Base-by-base conservation (phyloP, 2,797 vertebrate genomes). In the Galago senegalensis region DNA sequence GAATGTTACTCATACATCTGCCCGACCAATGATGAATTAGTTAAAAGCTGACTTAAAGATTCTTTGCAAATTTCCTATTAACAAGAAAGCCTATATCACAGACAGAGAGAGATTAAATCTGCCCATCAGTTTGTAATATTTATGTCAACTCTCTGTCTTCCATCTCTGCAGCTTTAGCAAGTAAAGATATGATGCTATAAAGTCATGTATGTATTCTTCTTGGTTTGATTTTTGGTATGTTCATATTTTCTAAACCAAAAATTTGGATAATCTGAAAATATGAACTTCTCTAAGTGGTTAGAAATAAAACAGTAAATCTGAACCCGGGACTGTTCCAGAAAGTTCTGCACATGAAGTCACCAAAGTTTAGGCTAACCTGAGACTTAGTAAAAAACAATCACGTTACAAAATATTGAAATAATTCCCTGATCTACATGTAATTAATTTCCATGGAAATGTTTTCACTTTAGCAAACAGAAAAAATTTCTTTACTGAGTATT, bases 331-430 rank as follows among this genome's bases (percentile, higher is more conserved):
- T 58, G 2, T 84, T 58, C 21, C 46, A 17, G 21, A 86, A 81
- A 75, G 43, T 72, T 69, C 20, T 63, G 25, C 37, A 89, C 13
- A 67, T 85, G 92, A 91, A 56, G 69, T 63, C 25, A 18, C 31
- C 34, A 79, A 20, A 17, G 56, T 91, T 82, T 69, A 37, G 60
- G 46, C 18, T 46, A 80, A 87, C 46, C 4, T 87, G 46, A 61
- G 56, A 93, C 14, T 96, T 94, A 56, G 29, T 94, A 65, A 70
- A 87, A 89, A 89, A 79, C 34, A 91, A 79, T 25, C 16, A 34
- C 37, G 23, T 69, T 89, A 83, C 67, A 69, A 93, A 88, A 94
- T 73, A 79, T 18, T 96, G 49, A 96, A 95, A 94, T 79, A 70
- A 82, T 88, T 94, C 16, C 13, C 29, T 40, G 43, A 60, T 3